Evolutionary conservation across 1,140 invertebrate genomes (phyloP), one percentile per base, ranked within the genome.

Genomic region (Aphis gossypii): DNA sequence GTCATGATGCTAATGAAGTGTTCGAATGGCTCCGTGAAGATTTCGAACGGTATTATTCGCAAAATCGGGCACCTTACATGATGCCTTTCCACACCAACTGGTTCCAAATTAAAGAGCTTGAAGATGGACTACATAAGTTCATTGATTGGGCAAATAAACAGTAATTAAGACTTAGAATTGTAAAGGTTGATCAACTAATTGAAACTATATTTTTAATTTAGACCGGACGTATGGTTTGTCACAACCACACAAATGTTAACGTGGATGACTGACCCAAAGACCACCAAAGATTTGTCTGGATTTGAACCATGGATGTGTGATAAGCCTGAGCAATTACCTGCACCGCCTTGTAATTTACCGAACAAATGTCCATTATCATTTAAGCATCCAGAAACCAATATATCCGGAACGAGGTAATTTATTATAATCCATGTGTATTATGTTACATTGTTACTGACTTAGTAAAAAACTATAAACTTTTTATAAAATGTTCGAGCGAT

Each of bases 61-160:
- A 98, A 95, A 98, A 98, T 95, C 96, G 97, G 94, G 98, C 98
- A 2, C 98, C 98, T 0, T 98, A 99, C 95, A 98, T 98, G 97
- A 98, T 99, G 97, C 97, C 98, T 11, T 98, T 99, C 96, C 98
- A 98, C 94, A 98, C 98, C 21, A 99, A 98, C 95, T 99, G 98
- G 98, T 99, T 99, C 96, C 98, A 98, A 95, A 98, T 98, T 89
- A 97, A 98, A 94, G 97, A 97, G 94, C 95, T 98, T 3, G 98
- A 98, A 95, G 95, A 96, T 93, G 98, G 98, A 46, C 96, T 99
- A 5, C 97, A 97, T 93, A 98, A 98, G 95, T 99, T 99, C 95
- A 95, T 99, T 44, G 97, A 98, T 94, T 98, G 97, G 97, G 97
- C 97, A 1, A 95, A 97, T n/a, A 83, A 91, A 90, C 90, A 94